A percentile compares a stretch with the other conserved stretches of the same genome.
Evolutionary conservation across 2,113 vertebrate genomes (phyloP).

Genomic region (Antigone vipio): DNA sequence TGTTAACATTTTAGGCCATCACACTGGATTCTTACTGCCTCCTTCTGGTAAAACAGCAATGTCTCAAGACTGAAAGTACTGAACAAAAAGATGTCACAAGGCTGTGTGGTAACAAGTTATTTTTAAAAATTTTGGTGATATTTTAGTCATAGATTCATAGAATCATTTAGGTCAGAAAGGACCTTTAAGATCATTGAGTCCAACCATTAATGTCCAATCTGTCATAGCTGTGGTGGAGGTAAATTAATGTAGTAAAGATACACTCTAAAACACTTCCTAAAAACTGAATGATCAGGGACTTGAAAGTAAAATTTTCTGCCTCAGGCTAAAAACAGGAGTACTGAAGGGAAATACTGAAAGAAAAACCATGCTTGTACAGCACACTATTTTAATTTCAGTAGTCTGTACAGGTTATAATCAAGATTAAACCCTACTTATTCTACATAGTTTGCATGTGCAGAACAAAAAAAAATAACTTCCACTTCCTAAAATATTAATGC

Average conservation of each 20-base stretch:
- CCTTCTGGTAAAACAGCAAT: not conserved
- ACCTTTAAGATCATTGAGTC: too few species aligned
- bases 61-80: not conserved
- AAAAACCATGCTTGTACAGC: not conserved
- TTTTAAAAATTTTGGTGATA: not conserved
- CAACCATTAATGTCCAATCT: too few species aligned
- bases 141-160: not conserved
- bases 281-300: not conserved
- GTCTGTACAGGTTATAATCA: not conserved
- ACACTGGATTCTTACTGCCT: not conserved
- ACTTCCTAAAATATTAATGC: not conserved
- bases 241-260: not conserved
- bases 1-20: not conserved
- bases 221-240: not conserved
- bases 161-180: too few species aligned
- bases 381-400: not conserved
- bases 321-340: not conserved
- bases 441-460: not conserved
- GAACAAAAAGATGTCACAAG: not conserved
- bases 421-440: not conserved
- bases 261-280: not conserved
- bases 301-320: not conserved
- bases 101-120: not conserved
- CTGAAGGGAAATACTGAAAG: not conserved
- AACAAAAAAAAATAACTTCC: not conserved